These are phyloP conservation scores for Pseudocheirus occidentalis DNA, from an alignment of 2,797 vertebrate species.

Conservation along the genomic window DNA sequence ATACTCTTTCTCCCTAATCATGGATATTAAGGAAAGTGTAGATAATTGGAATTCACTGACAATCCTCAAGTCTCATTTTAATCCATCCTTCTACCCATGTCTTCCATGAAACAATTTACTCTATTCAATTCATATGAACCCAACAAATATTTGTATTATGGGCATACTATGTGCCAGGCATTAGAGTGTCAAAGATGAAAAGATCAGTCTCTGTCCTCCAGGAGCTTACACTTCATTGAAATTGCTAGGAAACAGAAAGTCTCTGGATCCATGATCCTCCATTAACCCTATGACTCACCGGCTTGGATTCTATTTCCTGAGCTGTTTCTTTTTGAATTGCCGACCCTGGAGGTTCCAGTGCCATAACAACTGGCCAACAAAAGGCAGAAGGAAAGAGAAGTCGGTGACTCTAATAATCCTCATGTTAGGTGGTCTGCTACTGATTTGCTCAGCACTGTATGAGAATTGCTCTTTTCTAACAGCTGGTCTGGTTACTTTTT, in stretches of 20 bases:
- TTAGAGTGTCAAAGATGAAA: background rate
- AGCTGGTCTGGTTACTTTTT: background rate
- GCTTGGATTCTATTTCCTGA: background rate
- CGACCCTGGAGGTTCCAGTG: background rate
- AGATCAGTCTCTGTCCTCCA: background rate
- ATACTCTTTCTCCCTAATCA: background rate
- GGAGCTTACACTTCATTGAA: background rate
- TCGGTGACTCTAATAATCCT: background rate
- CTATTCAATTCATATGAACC: background rate
- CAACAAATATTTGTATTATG: background rate
- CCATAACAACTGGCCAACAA: background rate
- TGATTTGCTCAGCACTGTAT: background rate
- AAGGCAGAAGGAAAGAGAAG: background rate
- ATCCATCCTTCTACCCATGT: background rate
- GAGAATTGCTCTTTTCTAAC: background rate
- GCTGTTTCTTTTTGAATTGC: background rate
- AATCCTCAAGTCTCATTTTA: slow-evolving; percentile 33
- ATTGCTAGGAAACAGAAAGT: background rate
- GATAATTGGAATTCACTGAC: slow-evolving; percentile 7
- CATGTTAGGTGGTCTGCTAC: background rate
- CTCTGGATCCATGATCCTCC: background rate
- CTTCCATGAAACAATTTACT: background rate
- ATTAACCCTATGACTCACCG: background rate
- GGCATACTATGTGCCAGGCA: background rate
- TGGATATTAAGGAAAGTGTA: background rate